A percentile compares a stretch with the other conserved stretches of the same genome.
Evolutionary conservation across 2,888 invertebrate species (phyloP).

Genomic region (Andrena trimmerana): DNA sequence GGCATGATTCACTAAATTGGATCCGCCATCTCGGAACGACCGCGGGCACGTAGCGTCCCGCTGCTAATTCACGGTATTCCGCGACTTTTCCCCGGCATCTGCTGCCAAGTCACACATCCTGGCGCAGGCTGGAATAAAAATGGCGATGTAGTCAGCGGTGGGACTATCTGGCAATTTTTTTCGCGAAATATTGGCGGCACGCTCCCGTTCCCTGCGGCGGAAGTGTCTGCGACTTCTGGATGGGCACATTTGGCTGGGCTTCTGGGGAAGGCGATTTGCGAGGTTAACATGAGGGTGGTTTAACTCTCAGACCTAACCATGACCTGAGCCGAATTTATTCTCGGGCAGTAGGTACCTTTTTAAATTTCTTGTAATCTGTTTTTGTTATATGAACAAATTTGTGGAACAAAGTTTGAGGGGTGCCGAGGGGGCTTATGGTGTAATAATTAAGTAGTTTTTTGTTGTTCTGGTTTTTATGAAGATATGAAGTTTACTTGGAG

Average conservation of each 20-base stretch:
- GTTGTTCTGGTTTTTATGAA: too few relatives aligned
- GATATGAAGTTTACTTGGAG: too few relatives aligned
- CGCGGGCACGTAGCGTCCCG: constrained; percentile 24
- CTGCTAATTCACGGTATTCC: constrained; percentile 46
- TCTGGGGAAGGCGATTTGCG: neutral
- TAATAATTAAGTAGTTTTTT: too few relatives aligned
- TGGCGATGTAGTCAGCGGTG: neutral
- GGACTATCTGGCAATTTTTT: neutral
- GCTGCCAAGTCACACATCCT: constrained; percentile 62
- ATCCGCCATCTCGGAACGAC: constrained; percentile 53
- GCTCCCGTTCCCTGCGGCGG: neutral
- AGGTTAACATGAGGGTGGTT: neutral
- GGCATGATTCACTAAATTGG: constrained; percentile 43
- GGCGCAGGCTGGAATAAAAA: constrained; percentile 15
- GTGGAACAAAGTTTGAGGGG: too few relatives aligned
- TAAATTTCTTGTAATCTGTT: too few relatives aligned
- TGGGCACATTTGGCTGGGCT: neutral
- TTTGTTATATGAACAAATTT: too few relatives aligned
- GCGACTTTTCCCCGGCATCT: constrained; percentile 3
- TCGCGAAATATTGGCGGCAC: neutral
- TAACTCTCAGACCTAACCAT: neutral
- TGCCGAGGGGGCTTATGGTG: too few relatives aligned
- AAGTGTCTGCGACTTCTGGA: neutral
- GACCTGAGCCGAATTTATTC: neutral
- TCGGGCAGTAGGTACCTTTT: too few relatives aligned